These are phyloP conservation scores for Caenorhabditis briggsae DNA, from an alignment of 1,140 invertebrate genomes.

Conservation along the genomic window DNA sequence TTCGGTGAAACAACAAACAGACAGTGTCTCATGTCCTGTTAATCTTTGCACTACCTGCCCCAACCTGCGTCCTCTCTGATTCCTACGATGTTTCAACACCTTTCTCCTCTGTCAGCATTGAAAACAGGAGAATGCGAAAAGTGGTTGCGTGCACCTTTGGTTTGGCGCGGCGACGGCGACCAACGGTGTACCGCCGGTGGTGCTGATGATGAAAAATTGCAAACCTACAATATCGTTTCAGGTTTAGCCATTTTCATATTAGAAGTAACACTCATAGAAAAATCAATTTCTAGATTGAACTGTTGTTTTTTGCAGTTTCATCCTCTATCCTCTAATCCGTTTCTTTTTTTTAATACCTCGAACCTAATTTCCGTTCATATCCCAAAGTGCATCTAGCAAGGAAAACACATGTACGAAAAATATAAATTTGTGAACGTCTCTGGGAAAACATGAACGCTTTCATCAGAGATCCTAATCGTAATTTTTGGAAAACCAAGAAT, in stretches of 20 bases:
- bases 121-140: slow-evolving; percentile 43
- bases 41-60: slow-evolving; percentile 48
- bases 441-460: not conserved
- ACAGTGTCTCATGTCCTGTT: slow-evolving; percentile 23
- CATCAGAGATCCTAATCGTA: not conserved
- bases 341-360: not conserved
- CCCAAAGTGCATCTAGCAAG: slow-evolving; percentile 3
- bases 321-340: not conserved
- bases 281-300: no score
- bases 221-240: not conserved
- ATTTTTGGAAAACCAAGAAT: not conserved
- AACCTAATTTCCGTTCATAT: slow-evolving; percentile 14
- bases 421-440: not conserved
- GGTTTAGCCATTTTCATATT: not conserved
- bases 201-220: slow-evolving; percentile 22
- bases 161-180: slow-evolving; percentile 41
- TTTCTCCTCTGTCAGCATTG: not conserved
- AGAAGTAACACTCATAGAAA: no score
- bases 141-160: slow-evolving; percentile 51
- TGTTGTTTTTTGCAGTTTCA: no score
- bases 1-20: slow-evolving; percentile 52
- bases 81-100: not conserved
- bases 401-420: not conserved
- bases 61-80: not conserved
- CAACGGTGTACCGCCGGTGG: not conserved